These are phyloP conservation scores for Drosophila barbarae DNA, from an alignment of 2,888 invertebrate genomes.

Conservation along the genomic window DNA sequence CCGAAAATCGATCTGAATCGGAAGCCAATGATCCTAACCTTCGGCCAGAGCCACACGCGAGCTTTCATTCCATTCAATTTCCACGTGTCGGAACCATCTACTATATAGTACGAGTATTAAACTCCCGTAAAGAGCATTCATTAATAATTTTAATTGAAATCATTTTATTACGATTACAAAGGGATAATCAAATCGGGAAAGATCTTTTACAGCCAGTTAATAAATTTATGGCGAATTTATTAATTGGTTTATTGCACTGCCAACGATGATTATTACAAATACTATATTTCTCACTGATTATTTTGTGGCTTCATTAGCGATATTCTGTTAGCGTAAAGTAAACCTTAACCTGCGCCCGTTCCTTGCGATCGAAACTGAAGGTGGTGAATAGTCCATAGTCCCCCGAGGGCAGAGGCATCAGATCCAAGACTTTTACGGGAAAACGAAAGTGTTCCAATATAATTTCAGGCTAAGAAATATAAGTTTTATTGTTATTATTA, in stretches of 20 bases:
- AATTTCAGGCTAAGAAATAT: constrained; percentile 42
- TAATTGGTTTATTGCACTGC: constrained; percentile 65
- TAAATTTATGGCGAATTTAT: constrained; percentile 45
- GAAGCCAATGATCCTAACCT: constrained; percentile 35
- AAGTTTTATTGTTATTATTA: background rate
- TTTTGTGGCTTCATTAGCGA: constrained; percentile 27
- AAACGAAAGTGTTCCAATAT: constrained; percentile 56
- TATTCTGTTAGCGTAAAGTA: constrained; percentile 59
- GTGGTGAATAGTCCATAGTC: constrained; percentile 64
- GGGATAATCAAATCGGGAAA: constrained; percentile 31
- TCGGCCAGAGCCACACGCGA: background rate
- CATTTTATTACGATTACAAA: constrained; percentile 34
- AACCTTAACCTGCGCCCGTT: constrained; percentile 49
- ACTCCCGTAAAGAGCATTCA: constrained; percentile 4
- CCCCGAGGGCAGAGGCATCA: constrained; percentile 60
- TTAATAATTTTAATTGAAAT: constrained; percentile 18
- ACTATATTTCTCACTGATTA: constrained; percentile 3
- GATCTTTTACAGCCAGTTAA: constrained; percentile 28
- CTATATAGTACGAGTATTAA: constrained; percentile 9
- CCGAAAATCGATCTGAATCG: constrained; percentile 17
- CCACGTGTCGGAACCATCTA: constrained; percentile 20
- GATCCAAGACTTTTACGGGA: constrained; percentile 52
- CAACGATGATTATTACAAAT: constrained; percentile 40
- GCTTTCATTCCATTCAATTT: constrained; percentile 5
- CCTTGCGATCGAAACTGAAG: constrained; percentile 42